These are phyloP conservation scores for Chroicocephalus ridibundus DNA, from an alignment of 2,113 vertebrate species.

Conservation along the genomic window DNA sequence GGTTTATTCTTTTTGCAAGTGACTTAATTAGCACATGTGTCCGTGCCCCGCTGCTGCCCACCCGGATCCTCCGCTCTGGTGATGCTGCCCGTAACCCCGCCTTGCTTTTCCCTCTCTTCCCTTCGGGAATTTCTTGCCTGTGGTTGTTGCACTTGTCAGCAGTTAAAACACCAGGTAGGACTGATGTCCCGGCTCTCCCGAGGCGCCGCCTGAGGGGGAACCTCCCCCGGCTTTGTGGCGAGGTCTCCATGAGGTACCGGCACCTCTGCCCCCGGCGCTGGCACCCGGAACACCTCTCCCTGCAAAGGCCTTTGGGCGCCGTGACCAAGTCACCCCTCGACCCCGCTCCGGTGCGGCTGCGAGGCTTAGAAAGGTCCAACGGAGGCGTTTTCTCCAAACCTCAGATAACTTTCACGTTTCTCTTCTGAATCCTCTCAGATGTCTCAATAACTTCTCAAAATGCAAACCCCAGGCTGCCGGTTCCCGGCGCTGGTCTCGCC, in stretches of 20 bases:
- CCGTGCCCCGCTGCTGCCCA: not conserved
- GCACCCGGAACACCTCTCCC: rapidly evolving
- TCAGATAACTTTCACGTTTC: not conserved
- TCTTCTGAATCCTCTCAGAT: not conserved
- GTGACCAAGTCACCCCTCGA: rapidly evolving
- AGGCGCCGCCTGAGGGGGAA: not conserved
- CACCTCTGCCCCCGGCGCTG: not conserved
- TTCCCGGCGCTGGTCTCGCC: not conserved
- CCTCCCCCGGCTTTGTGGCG: not conserved
- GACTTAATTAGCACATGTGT: no score
- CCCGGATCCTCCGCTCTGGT: rapidly evolving
- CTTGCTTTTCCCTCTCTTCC: no score
- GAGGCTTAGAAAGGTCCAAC: not conserved
- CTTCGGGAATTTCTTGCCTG: not conserved
- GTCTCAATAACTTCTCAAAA: not conserved
- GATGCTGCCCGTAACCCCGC: not conserved
- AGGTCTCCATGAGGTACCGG: not conserved
- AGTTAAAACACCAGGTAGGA: not conserved
- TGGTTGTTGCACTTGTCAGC: not conserved
- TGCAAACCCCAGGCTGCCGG: not conserved
- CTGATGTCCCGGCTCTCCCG: no score
- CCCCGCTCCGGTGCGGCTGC: not conserved
- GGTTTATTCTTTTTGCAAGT: not conserved
- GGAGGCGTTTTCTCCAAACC: not conserved
- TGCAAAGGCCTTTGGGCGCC: not conserved